A percentile compares a stretch with the other conserved stretches of the same genome.
phyloP scores from a whole-genome alignment of 2,888 invertebrate genomes.

The Trichopria drosophilae region DNA sequence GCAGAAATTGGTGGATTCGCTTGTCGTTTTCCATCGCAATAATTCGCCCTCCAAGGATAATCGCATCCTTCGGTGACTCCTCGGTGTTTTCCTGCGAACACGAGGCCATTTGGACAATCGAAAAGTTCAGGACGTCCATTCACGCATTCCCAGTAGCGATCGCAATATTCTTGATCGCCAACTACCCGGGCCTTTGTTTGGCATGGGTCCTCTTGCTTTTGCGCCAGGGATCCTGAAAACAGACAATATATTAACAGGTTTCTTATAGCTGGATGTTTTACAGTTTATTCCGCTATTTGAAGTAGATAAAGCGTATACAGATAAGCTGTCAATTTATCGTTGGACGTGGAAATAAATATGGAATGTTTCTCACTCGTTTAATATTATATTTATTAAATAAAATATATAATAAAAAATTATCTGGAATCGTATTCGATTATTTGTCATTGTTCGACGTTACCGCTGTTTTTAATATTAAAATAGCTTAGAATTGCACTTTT shows the following conservation, averaged over 20 bases:
- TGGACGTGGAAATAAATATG: not conserved
- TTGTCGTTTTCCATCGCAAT: slow-evolving; percentile 81
- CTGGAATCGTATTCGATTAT: too few relatives aligned
- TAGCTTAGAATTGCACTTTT: too few relatives aligned
- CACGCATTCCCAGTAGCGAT: slow-evolving; percentile 85
- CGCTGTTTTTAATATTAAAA: too few relatives aligned
- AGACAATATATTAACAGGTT: not conserved
- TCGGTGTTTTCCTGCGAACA: slow-evolving; percentile 84
- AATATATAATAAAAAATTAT: too few relatives aligned
- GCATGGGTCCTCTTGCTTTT: slow-evolving; percentile 76
- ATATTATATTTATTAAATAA: too few relatives aligned
- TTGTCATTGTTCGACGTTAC: too few relatives aligned
- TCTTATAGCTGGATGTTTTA: not conserved
- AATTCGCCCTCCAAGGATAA: slow-evolving; percentile 86
- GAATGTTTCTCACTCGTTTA: not conserved
- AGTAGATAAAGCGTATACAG: not conserved
- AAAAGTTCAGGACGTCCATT: slow-evolving; percentile 80
- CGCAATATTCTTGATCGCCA: slow-evolving; percentile 79
- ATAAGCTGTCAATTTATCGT: not conserved
- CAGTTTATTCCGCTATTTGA: not conserved
- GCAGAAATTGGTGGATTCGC: slow-evolving; percentile 79
- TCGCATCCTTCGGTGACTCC: slow-evolving; percentile 89
- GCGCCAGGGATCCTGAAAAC: slow-evolving; percentile 45
- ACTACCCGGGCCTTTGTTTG: slow-evolving; percentile 77
- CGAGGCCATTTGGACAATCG: slow-evolving; percentile 88